phyloP scores from a whole-genome alignment of 1,140 invertebrate genomes.

The Amphibalanus amphitrite region DNA sequence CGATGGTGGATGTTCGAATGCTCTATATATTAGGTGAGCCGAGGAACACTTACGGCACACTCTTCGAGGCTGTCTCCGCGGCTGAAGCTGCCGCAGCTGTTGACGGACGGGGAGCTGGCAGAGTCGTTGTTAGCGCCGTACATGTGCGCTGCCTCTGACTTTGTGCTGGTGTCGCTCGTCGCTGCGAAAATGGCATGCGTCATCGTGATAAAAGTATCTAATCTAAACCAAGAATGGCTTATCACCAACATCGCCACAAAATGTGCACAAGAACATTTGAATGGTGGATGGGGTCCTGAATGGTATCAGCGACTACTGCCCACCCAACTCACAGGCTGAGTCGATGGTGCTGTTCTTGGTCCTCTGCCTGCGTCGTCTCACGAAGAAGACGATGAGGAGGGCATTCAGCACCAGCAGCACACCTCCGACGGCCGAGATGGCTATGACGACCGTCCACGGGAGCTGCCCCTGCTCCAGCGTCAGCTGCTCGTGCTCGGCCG shows the following conservation, averaged over 20 bases:
- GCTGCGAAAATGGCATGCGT: neutral
- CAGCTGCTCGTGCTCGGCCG: neutral
- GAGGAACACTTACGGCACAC: constrained; percentile 45
- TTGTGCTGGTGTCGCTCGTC: neutral
- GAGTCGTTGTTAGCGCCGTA: constrained; percentile 62
- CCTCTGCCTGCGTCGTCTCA: constrained; percentile 29
- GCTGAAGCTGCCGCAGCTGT: constrained; percentile 71
- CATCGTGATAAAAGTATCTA: too few species aligned
- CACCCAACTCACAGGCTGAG: too few species aligned
- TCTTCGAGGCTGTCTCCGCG: constrained; percentile 55
- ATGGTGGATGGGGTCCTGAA: too few species aligned
- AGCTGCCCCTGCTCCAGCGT: constrained; percentile 31
- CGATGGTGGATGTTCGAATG: too few species aligned
- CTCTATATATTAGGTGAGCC: too few species aligned
- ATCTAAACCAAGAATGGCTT: too few species aligned
- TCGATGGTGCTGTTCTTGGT: too few species aligned
- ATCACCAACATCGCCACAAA: too few species aligned
- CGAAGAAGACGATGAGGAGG: constrained; percentile 61
- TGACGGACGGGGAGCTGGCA: constrained; percentile 77
- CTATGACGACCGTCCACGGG: constrained; percentile 59
- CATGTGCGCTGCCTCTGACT: constrained; percentile 36
- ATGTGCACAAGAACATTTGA: too few species aligned
- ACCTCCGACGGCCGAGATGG: constrained; percentile 56
- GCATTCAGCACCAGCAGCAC: constrained; percentile 62
- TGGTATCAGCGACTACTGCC: too few species aligned